A percentile compares a stretch with the other conserved stretches of the same genome.
Evolutionary conservation across 2,888 invertebrate species (phyloP).

Genomic region (Horisme vitalbata): DNA sequence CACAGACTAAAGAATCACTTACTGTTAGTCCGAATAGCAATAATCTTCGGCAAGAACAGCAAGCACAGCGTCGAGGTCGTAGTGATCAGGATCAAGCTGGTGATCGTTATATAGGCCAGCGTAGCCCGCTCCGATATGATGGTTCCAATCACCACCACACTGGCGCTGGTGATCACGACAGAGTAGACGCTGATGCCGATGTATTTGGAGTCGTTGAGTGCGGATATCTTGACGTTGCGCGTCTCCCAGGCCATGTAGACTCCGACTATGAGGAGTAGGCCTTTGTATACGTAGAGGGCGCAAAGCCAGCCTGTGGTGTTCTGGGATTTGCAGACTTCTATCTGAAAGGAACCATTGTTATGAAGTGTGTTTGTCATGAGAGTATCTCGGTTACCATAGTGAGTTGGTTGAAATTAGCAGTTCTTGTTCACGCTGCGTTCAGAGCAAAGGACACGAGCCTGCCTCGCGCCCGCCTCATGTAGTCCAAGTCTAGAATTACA

Average conservation of each 20-base stretch:
- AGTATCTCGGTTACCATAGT: too few relatives aligned
- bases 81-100: constrained; percentile 91
- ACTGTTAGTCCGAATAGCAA: constrained; percentile 87
- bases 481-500: too few relatives aligned
- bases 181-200: constrained; percentile 96
- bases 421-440: too few relatives aligned
- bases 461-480: too few relatives aligned
- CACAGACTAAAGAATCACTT: constrained; percentile 43
- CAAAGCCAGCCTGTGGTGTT: constrained; percentile 96
- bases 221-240: constrained; percentile 94
- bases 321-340: constrained; percentile 93
- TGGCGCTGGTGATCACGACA: constrained; percentile 93
- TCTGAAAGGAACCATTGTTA: constrained; percentile 87
- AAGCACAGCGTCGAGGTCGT: constrained; percentile 94
- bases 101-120: constrained; percentile 91
- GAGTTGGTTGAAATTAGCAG: too few relatives aligned
- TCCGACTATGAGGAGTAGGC: constrained; percentile 92
- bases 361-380: too few relatives aligned
- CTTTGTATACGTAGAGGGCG: constrained; percentile 94
- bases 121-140: constrained; percentile 92
- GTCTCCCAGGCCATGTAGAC: constrained; percentile 99
- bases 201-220: constrained; percentile 95
- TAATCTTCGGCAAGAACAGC: constrained; percentile 93
- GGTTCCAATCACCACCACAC: constrained; percentile 94
- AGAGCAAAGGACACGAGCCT: too few relatives aligned